Percentiles rank a stretch among this genome's conserved stretches.
Conservation (phyloP, 2,113 vertebrate species). For the Lagopus leucura region DNA sequence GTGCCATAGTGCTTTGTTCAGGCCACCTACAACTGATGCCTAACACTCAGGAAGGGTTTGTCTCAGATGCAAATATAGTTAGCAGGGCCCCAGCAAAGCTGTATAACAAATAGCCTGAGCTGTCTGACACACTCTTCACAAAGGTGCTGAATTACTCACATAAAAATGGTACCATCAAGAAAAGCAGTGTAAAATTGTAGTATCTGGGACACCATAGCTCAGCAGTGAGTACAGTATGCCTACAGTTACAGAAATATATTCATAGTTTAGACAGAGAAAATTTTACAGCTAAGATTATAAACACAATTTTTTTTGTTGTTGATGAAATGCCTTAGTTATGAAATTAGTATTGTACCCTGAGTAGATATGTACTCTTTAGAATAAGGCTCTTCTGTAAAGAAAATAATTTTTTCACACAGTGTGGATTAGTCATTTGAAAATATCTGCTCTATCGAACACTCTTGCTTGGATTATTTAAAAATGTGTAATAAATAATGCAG, state of each 20-base stretch:
- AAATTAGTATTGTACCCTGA: not conserved
- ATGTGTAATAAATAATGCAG: not conserved
- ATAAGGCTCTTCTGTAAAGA: not conserved
- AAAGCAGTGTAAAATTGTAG: not conserved
- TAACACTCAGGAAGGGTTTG: not conserved
- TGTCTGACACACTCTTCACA: not conserved
- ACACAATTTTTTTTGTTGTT: not conserved
- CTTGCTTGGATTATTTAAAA: not conserved
- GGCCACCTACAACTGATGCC: not conserved
- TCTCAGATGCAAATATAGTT: not conserved
- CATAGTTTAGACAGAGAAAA: not conserved
- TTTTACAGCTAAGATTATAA: not conserved
- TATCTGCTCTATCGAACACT: not conserved
- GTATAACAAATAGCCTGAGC: not conserved
- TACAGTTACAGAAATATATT: rapidly evolving
- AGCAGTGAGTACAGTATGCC: not conserved
- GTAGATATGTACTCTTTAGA: not conserved
- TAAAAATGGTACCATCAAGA: not conserved
- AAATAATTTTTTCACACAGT: not conserved
- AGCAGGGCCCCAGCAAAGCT: not conserved
- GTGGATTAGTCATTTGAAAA: not conserved
- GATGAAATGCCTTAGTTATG: not conserved
- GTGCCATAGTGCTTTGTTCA: not conserved
- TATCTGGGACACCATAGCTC: not conserved
- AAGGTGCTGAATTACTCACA: not conserved